These are phyloP conservation scores for Carabus problematicus DNA, from an alignment of 2,888 invertebrate genomes.

Conservation along the genomic window DNA sequence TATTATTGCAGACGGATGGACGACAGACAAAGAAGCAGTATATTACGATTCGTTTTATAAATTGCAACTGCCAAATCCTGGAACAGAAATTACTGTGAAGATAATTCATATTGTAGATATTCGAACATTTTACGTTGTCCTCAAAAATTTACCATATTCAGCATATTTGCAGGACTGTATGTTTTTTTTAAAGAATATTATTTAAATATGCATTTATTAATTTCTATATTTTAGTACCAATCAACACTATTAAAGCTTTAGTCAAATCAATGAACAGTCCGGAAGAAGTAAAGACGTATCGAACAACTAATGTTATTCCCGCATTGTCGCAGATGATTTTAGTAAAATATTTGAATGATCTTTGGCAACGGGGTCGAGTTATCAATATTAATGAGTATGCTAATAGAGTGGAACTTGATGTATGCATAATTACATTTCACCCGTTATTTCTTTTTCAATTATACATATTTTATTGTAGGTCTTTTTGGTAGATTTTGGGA, in stretches of 20 bases:
- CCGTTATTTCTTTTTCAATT: neutral
- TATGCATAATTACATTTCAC: conserved; percentile 5
- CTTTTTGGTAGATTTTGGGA: conserved; percentile 33
- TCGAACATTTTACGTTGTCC: conserved; percentile 29
- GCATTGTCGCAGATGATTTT: conserved; percentile 31
- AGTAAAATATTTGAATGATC: conserved; percentile 20
- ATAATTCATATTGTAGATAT: conserved; percentile 25
- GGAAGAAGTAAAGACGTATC: conserved; percentile 16
- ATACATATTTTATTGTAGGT: conserved; percentile 13
- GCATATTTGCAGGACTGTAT: conserved; percentile 15
- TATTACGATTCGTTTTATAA: conserved; percentile 31
- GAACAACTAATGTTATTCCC: conserved; percentile 15
- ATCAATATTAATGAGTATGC: conserved; percentile 16
- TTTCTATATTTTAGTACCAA: conserved; percentile 22
- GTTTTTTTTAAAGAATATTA: conserved; percentile 5
- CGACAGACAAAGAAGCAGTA: conserved; percentile 34
- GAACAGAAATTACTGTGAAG: conserved; percentile 19
- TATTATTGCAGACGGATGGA: conserved; percentile 36
- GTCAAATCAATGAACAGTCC: conserved; percentile 28
- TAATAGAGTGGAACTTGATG: conserved; percentile 19
- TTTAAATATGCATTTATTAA: neutral
- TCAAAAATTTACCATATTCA: conserved; percentile 26
- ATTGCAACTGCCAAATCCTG: conserved; percentile 19
- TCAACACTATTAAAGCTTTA: conserved; percentile 22
- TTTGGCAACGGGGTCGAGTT: conserved; percentile 32